These are phyloP conservation scores for Netta rufina DNA, from an alignment of 2,797 vertebrate genomes.

Conservation along the genomic window DNA sequence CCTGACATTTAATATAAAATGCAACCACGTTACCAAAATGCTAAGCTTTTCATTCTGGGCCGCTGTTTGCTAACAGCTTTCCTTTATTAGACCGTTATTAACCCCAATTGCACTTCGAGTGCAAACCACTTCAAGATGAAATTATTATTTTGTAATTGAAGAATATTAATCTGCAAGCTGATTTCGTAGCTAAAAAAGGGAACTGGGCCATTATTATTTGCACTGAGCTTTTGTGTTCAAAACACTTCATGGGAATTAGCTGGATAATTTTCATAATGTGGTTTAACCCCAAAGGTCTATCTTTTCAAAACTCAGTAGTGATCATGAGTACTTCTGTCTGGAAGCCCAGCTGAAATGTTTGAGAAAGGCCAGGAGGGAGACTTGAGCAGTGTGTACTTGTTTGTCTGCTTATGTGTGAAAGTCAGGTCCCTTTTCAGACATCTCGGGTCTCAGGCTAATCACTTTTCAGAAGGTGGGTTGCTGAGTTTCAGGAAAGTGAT, in stretches of 20 bases:
- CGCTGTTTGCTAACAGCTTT: constrained; percentile 32
- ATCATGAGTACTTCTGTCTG: not conserved
- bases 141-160: constrained; percentile 48
- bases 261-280: constrained; percentile 25
- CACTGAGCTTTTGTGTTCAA: constrained; percentile 28
- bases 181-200: constrained; percentile 41
- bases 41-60: constrained; percentile 10
- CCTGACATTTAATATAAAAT: not conserved
- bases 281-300: not conserved
- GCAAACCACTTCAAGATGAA: constrained; percentile 50
- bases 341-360: not conserved
- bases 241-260: constrained; percentile 22
- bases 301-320: not conserved
- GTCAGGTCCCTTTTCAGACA: not conserved
- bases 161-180: constrained; percentile 38
- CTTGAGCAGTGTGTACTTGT: not conserved
- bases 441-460: not conserved
- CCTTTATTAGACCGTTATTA: constrained; percentile 36
- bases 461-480: not conserved
- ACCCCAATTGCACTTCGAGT: not conserved
- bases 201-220: constrained; percentile 24
- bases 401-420: not conserved
- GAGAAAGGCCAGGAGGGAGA: not conserved
- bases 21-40: not conserved
- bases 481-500: not conserved